Conservation (phyloP, 2,113 vertebrate genomes). For the Furnarius figulus region DNA sequence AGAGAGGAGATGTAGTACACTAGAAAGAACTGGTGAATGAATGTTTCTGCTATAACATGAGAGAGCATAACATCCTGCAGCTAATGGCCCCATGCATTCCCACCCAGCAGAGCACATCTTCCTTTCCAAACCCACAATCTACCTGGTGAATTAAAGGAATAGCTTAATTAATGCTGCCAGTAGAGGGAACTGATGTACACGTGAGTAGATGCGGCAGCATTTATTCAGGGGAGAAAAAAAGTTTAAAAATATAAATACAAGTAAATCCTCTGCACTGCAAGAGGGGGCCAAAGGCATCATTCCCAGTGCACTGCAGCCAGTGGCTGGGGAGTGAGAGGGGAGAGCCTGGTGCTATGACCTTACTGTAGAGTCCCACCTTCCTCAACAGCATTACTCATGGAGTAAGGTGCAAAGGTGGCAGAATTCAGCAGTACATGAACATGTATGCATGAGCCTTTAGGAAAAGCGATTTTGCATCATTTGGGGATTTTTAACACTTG, state of each 20-base stretch:
- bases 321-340: not conserved
- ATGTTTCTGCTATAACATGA: not conserved
- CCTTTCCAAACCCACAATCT: not conserved
- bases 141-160: constrained; percentile 47
- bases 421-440: fast-evolving
- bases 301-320: not conserved
- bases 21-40: not conserved
- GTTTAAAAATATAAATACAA: not conserved
- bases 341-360: not conserved
- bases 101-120: not conserved
- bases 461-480: not conserved
- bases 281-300: not conserved
- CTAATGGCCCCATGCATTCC: not conserved
- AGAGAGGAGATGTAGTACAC: not conserved
- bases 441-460: not conserved
- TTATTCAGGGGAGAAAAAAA: not conserved
- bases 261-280: not conserved
- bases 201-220: constrained; percentile 10
- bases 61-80: not conserved
- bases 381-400: not conserved
- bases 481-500: not conserved
- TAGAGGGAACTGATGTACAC: constrained; percentile 61
- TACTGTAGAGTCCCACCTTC: not conserved
- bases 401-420: not conserved
- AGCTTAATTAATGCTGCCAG: constrained; percentile 60